Percentiles rank a stretch among this genome's conserved stretches.
These are phyloP conservation scores for Epinotia ramella DNA, from an alignment of 2,888 invertebrate genomes.

Conservation along the genomic window DNA sequence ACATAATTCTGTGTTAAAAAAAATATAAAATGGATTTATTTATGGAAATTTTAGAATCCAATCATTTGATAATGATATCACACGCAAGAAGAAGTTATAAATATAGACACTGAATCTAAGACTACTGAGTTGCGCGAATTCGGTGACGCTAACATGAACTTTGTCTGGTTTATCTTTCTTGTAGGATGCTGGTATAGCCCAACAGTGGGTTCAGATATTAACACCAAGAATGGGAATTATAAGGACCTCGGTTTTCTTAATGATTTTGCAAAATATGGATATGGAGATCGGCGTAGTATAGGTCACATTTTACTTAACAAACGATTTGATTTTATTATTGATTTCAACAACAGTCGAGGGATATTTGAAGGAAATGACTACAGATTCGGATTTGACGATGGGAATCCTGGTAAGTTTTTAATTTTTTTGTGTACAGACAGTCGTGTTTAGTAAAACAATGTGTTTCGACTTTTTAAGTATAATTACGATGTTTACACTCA, in stretches of 20 bases:
- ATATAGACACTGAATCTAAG: not conserved
- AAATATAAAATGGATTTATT: too few species aligned
- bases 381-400: not conserved
- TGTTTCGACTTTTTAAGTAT: too few species aligned
- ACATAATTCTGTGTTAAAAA: too few species aligned
- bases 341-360: not conserved
- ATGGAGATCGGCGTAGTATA: not conserved
- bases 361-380: not conserved
- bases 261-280: not conserved
- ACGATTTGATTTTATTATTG: not conserved
- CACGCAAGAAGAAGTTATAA: not conserved
- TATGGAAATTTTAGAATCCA: too few species aligned
- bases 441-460: too few species aligned
- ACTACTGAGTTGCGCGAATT: not conserved
- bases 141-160: not conserved
- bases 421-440: not conserved
- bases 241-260: not conserved
- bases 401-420: conserved; percentile 29
- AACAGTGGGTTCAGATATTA: not conserved
- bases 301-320: not conserved
- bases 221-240: not conserved
- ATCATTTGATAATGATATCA: not conserved
- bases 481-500: too few species aligned
- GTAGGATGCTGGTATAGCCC: not conserved
- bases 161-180: not conserved